Evolutionary conservation across 2,113 vertebrate species (phyloP), one percentile per base, ranked within the genome.

Genomic region (Tichodroma muraria): DNA sequence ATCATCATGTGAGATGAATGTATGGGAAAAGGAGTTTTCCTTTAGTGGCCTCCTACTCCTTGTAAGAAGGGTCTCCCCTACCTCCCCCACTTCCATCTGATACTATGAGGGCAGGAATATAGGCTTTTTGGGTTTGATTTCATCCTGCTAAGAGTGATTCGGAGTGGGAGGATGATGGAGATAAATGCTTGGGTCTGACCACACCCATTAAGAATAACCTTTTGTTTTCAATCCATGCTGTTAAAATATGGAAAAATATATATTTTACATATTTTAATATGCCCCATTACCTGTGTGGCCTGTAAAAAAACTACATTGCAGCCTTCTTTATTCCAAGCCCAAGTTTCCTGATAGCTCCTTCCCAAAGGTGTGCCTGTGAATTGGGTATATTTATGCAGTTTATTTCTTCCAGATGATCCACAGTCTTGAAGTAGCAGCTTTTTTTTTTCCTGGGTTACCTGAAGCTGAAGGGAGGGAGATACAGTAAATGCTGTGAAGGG

Each of bases 371-470:
- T 92, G 57, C 88, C 94, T 91, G 94, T 95, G 95, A 96, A 93
- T 89, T 95, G 79, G 95, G 61, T 96, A 75, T 97, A 94, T 95
- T 96, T 94, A 85, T 92, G 90, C 95, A 88, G 88, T 95, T 94
- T 83, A 78, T 91, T 95, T 90, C 95, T 97, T 97, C 95, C 91
- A 73, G 63, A 82, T 47, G 83, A 94, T 82, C 71, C 5, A 2
- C 44, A 16, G n/a, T 61, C 91, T 93, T 79, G 85, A 96, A 92
- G 60, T 64, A 87, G 88, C 33, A 69, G 77, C 91, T 66, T 53
- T 81, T 78, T 81, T 78, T 49, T 75, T 68, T 65, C 16, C 50
- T 76, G 63, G 75, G 47, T 93, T 95, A 89, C 71, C 85, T 47
- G 88, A 68, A 45, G 49, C 73, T 91, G 45, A 42, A 22, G 63